Base-by-base conservation (phyloP, 1,140 invertebrate species). In the Bactericera cockerelli region DNA sequence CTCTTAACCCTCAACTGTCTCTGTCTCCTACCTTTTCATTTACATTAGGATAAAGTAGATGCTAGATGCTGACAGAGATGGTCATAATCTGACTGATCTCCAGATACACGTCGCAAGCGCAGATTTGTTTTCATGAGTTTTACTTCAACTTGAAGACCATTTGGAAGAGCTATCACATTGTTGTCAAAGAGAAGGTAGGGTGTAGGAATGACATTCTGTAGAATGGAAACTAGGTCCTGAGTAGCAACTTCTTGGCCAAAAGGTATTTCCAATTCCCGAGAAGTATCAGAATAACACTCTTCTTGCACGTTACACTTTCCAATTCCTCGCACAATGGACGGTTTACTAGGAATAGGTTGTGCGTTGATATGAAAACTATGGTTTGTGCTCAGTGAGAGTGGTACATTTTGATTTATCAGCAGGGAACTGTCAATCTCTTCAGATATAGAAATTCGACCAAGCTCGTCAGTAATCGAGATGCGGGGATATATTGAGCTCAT, bases 401-500 rank as follows among this genome's bases (percentile, higher is more conserved):
- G 82, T 25, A 42, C 2, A 39, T 3, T 33, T 13, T 39, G 31
- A 42, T 22, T 49, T 14, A 38, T 10, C n/a, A n/a, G 57, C 13
- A 49, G 42, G 42, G 42, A 4, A 14, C 49, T 42, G n/a, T 58
- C 56, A 13, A 69, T 68, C 67, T 75, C 67, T 66, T 89, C 69
- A 0, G 85, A 86, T 1, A 87, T 80, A 70, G 88, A 86, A 21
- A 49, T 49, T 49, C 83, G 86, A n/a, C 87, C 87, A 31, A 86
- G 74, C 60, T 89, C 88, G 69, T 94, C 91, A 0, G 90, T 93
- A 2, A 93, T 78, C 64, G 87, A 91, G 62, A 94, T 94, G 71
- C 92, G 89, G 0, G 91, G 89, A 67, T 82, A 77, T 14, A 69
- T 72, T 65, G 73, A 56, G 28, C 16, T 56, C 25, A 14, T 21